phyloP scores from a whole-genome alignment of 2,113 vertebrate species.

The Indri indri region DNA sequence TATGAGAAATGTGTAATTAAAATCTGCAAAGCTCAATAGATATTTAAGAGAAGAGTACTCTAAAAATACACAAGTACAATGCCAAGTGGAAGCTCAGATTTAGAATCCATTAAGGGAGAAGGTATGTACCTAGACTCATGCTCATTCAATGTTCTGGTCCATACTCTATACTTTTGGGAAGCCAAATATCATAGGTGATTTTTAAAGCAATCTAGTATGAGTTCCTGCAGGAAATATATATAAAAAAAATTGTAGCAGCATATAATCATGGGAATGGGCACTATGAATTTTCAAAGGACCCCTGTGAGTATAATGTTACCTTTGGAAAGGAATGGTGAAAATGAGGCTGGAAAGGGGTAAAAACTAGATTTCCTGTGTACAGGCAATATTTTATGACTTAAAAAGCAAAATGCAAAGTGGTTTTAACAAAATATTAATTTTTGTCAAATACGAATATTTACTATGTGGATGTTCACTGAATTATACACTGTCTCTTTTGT shows the following conservation, averaged over 20 bases:
- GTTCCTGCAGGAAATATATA: not conserved
- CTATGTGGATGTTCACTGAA: not conserved
- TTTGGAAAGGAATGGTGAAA: not conserved
- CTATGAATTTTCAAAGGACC: not conserved
- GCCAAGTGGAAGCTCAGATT: not conserved
- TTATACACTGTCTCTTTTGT: not conserved
- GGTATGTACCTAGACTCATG: not conserved
- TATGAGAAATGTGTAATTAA: not conserved
- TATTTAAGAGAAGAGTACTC: not conserved
- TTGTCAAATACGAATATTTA: not conserved
- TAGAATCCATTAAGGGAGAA: not conserved
- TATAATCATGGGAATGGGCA: not conserved
- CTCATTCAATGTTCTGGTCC: not conserved
- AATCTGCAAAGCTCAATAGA: not conserved
- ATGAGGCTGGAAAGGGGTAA: not conserved
- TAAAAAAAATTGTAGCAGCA: not conserved
- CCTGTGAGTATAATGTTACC: not conserved
- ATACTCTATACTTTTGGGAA: not conserved
- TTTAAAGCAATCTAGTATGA: not conserved
- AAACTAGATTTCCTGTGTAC: not conserved
- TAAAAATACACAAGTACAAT: not conserved
- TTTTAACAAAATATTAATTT: not conserved
- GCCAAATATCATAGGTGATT: not conserved
- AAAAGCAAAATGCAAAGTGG: not conserved
- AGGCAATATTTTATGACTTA: not conserved